These are phyloP conservation scores for Dichetophora obliterata DNA, from an alignment of 2,888 invertebrate genomes.

Conservation along the genomic window DNA sequence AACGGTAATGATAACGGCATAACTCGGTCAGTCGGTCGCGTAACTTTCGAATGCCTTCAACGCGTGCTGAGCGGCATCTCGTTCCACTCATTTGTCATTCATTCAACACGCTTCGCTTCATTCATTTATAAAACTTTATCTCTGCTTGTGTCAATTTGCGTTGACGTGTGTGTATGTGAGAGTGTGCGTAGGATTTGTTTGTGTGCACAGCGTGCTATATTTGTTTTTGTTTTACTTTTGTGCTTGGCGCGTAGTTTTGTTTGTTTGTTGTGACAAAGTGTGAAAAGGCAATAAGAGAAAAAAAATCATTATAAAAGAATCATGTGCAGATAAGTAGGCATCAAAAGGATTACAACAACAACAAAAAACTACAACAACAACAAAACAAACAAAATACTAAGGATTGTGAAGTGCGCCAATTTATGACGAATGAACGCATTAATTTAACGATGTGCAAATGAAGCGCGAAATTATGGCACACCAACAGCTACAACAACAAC, in stretches of 20 bases:
- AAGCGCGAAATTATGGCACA: conserved; percentile 32
- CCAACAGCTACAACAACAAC: conserved; percentile 17
- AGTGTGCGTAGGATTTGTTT: neutral
- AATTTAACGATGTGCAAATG: conserved; percentile 27
- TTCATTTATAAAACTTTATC: neutral
- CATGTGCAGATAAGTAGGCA: neutral
- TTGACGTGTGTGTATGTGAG: neutral
- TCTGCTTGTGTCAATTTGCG: neutral
- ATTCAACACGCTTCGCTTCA: conserved; percentile 10
- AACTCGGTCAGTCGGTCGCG: conserved; percentile 54
- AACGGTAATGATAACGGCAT: conserved; percentile 49
- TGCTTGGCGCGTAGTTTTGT: neutral
- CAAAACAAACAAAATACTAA: neutral
- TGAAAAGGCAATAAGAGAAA: neutral
- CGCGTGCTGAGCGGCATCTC: neutral
- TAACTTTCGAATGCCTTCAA: neutral
- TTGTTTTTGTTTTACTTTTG: neutral
- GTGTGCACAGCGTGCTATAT: neutral
- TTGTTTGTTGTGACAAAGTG: neutral
- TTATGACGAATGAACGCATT: neutral
- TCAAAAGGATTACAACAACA: neutral
- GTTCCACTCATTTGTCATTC: conserved; percentile 3
- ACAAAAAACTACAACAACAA: neutral
- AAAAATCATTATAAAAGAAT: neutral
- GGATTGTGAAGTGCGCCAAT: neutral